Evolutionary conservation across 2,797 vertebrate genomes (phyloP), one percentile per base, ranked within the genome.

Genomic region (Cirrhinus molitorella): DNA sequence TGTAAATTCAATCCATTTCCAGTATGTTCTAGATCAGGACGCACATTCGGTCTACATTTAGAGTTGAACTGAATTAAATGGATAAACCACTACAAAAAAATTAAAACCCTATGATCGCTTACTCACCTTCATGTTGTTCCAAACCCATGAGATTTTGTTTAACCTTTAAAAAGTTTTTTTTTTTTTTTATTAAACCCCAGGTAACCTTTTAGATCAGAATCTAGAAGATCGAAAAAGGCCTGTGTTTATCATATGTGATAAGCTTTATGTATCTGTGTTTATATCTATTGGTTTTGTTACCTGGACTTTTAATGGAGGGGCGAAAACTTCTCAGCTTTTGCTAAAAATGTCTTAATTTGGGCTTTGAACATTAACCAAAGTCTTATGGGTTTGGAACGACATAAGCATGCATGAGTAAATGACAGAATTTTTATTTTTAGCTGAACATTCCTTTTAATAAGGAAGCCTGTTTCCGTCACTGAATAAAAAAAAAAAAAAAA

Each of bases 41-140:
- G 14, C 21, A 76, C n/a, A 76, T 59, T 75, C 53, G 11, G 34
- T 76, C 74, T 45, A 23, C 23, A 77, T 28, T 61, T 63, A 61
- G 40, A 43, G n/a, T 23, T 43, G 5, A 43, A 28, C 19, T 43
- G n/a, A 3, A 67, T 34, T 34, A 37, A 67, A 67, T 7, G 5
- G 14, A 19, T 43, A 45, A 23, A 17, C 43, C n/a, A 43, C 21
- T 11, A 55, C 13, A 59, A 17, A 28, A 1, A 31, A 45, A 19
- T 40, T 0, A 16, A 43, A 43, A 11, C 21, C 12, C 55, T 66
- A 3, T n/a, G 19, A 67, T 37, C 2, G 10, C 19, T 66, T 51
- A 21, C 40, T 45, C 13, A 47, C 25, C 49, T 53, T 31, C 49
- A 21, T 21, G 28, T 13, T 5, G 19, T 21, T 34, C 14, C 71